phyloP scores from a whole-genome alignment of 2,113 vertebrate species.

The Myiagra hebetior region DNA sequence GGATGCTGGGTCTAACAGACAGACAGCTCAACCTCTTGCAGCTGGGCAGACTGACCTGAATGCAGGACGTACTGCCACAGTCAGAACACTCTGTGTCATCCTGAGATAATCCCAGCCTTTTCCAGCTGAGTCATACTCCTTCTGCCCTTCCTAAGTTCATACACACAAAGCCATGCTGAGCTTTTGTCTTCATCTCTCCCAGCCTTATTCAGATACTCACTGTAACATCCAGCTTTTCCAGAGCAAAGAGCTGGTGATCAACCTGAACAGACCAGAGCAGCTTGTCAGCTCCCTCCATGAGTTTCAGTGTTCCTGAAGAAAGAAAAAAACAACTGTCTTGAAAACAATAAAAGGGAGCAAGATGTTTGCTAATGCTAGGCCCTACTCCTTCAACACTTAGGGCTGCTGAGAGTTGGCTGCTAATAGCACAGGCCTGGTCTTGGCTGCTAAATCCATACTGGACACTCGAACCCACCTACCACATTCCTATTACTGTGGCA shows the following conservation, averaged over 20 bases:
- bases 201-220: slow-evolving; percentile 73
- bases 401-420: neutral
- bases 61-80: neutral
- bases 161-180: neutral
- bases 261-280: slow-evolving; percentile 96
- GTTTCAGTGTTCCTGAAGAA: slow-evolving; percentile 85
- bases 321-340: neutral
- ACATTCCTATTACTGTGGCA: neutral
- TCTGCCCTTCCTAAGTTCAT: neutral
- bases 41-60: neutral
- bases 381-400: neutral
- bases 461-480: neutral
- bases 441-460: neutral
- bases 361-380: neutral
- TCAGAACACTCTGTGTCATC: neutral
- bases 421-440: neutral
- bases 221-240: slow-evolving; percentile 95
- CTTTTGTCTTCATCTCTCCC: neutral
- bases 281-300: slow-evolving; percentile 94
- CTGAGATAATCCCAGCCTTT: neutral
- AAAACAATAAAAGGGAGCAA: neutral
- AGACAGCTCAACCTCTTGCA: neutral
- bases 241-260: slow-evolving; percentile 94
- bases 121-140: neutral
- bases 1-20: neutral